Conservation (phyloP, 2,797 vertebrate species). For the Crocodylus rhombifer region DNA sequence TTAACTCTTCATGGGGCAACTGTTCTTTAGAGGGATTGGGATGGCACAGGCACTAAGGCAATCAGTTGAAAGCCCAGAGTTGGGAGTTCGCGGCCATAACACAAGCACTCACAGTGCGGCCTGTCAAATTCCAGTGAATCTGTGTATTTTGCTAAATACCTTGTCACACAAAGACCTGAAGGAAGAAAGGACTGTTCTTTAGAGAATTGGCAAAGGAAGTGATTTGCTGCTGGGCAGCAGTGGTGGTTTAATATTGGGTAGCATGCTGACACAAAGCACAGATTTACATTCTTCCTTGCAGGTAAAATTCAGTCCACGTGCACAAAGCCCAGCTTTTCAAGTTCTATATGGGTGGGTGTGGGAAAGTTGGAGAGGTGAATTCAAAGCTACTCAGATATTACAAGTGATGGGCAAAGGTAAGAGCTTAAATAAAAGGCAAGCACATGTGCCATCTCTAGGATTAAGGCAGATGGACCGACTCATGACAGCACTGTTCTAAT, state of each 20-base stretch:
- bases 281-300: not conserved
- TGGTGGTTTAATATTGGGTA: not conserved
- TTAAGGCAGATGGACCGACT: too few species aligned
- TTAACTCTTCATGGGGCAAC: not conserved
- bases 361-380: not conserved
- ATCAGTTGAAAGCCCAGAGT: too few species aligned
- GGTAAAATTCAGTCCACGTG: not conserved
- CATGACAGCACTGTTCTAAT: not conserved
- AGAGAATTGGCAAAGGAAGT: not conserved
- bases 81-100: too few species aligned
- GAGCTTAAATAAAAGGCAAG: not conserved
- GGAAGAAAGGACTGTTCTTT: too few species aligned
- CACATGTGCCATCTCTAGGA: accelerated
- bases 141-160: too few species aligned
- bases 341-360: not conserved
- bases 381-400: not conserved
- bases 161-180: too few species aligned
- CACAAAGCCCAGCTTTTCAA: not conserved
- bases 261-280: not conserved
- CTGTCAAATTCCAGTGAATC: too few species aligned
- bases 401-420: not conserved
- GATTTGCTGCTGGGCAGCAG: not conserved
- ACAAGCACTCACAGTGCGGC: too few species aligned
- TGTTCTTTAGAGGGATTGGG: not conserved
- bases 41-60: too few species aligned